Base-by-base conservation (phyloP, 2,113 vertebrate species). In the Forbesichthys agassizii region DNA sequence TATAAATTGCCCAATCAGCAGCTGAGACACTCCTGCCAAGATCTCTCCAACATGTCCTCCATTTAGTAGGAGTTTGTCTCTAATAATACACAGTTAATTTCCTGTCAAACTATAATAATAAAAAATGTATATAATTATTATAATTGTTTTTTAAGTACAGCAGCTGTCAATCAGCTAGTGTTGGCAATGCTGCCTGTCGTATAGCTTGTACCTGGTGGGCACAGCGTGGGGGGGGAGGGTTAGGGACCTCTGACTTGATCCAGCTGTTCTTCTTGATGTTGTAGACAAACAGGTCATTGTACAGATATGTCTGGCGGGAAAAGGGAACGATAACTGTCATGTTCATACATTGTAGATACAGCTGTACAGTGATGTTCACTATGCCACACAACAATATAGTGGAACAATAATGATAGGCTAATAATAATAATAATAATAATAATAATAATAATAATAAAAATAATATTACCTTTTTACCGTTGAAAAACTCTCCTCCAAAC, bases 401-500 rank as follows among this genome's bases (percentile, higher is more conserved):
- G 27, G 27, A 27, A 27, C 27, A 27, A 27, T 27, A 27, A 27
- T 27, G 27, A 27, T 3, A 27, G 27, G 27, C 27, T 27, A 27
- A 27, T 1, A 20, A 9, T n/a, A 36, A 2, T n/a, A 60, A 42
- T 4, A 20, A 14, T 27, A 27, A 27, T 1, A 20, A 9, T n/a
- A 36, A 2, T n/a, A 60, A 42, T 4, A 20, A 14, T 1, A 1
- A 27, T 1, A 20, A 9, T n/a, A 36, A 2, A 9, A 60, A 42
- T 4, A 20, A 14, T 1, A 1, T 5, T 93, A 99, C 98, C 95
- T 98, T 98, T 91, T 94, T 95, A 82, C 97, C 97, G 85, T 98
- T 99, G 92, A 95, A 99, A 91, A 94, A 98, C 92, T 99, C 96
- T 89, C 98, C 98, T 86, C 98, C 98, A 77, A 99, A 99, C 68